These are phyloP conservation scores for Murina feae DNA, from an alignment of 2,113 vertebrate genomes.

Conservation along the genomic window DNA sequence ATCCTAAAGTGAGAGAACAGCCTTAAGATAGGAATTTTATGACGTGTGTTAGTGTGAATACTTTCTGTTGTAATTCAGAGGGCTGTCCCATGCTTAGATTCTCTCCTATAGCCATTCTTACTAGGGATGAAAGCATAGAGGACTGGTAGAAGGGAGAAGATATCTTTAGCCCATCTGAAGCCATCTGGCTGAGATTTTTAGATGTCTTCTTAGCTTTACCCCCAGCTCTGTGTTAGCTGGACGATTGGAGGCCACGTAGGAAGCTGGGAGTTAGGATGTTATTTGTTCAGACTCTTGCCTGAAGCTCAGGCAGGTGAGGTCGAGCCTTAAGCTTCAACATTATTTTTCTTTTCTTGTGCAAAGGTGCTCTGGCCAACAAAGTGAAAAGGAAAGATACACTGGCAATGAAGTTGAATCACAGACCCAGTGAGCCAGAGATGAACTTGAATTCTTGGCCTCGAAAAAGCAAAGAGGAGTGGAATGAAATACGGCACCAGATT, in stretches of 20 bases:
- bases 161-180: background rate
- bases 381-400: slow-evolving; percentile 97
- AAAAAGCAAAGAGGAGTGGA: slow-evolving; percentile 97
- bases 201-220: background rate
- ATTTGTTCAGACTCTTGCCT: background rate
- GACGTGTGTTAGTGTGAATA: background rate
- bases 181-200: background rate
- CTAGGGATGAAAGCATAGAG: background rate
- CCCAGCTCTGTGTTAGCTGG: background rate
- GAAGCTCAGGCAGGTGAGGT: background rate
- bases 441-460: slow-evolving; percentile 88
- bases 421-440: slow-evolving; percentile 75
- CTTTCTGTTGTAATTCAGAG: slow-evolving; percentile 14
- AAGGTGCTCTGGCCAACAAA: slow-evolving; percentile 92
- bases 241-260: background rate
- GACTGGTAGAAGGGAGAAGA: background rate
- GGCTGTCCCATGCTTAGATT: background rate
- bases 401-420: slow-evolving; percentile 92
- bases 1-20: background rate
- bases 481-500: slow-evolving; percentile 95
- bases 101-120: background rate
- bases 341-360: background rate
- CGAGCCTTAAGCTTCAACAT: background rate
- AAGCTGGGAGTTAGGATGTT: background rate
- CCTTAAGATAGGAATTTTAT: background rate